Conservation (phyloP, 2,888 invertebrate genomes). For the Trichopria drosophilae region DNA sequence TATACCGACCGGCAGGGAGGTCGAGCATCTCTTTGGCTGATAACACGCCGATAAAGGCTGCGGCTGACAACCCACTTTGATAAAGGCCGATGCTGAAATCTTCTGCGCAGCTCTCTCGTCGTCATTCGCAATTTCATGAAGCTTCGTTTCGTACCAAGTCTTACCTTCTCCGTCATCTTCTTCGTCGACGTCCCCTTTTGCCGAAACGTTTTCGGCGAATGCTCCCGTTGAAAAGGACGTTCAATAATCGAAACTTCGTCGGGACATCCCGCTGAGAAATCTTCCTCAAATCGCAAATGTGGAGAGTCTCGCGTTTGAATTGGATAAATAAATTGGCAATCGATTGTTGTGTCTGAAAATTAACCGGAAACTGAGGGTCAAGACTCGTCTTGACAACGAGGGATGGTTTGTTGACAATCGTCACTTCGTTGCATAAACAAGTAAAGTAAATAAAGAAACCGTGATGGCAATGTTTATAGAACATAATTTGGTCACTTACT, state of each 20-base stretch:
- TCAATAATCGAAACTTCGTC: slow-evolving; percentile 22
- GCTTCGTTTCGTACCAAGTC: slow-evolving; percentile 25
- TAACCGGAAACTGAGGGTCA: too few relatives aligned
- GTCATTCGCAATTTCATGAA: slow-evolving; percentile 45
- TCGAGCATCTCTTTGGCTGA: slow-evolving; percentile 32
- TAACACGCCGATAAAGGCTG: slow-evolving; percentile 50
- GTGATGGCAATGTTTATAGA: too few relatives aligned
- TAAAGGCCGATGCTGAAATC: slow-evolving; percentile 41
- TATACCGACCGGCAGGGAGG: slow-evolving; percentile 14
- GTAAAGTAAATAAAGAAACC: too few relatives aligned
- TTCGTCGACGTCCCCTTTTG: slow-evolving; percentile 32
- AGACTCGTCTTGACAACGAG: too few relatives aligned
- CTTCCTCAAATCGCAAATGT: too few relatives aligned
- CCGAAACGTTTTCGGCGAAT: slow-evolving; percentile 28
- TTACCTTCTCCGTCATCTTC: slow-evolving; percentile 9
- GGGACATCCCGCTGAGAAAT: too few relatives aligned
- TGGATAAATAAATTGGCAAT: too few relatives aligned
- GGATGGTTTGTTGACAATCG: too few relatives aligned
- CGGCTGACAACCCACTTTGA: slow-evolving; percentile 53
- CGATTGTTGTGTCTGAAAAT: too few relatives aligned
- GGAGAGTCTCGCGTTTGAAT: too few relatives aligned
- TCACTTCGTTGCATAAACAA: too few relatives aligned
- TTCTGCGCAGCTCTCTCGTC: slow-evolving; percentile 19
- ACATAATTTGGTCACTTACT: too few relatives aligned
- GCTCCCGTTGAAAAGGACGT: slow-evolving; percentile 23